Base-by-base conservation (phyloP, 2,113 vertebrate species). In the Pedetes capensis region DNA sequence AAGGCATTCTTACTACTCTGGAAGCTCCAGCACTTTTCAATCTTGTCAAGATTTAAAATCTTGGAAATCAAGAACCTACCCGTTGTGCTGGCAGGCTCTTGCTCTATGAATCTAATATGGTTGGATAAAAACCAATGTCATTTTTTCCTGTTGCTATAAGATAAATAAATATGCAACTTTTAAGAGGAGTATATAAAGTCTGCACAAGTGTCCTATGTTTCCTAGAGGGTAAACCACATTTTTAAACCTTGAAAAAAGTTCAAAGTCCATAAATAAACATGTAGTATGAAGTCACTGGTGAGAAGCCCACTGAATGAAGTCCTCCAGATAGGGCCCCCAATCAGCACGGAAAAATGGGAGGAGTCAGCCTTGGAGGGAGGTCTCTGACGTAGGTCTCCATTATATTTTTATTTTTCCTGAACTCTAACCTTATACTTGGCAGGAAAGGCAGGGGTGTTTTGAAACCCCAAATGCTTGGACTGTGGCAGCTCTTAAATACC, bases 391-490 rank as follows among this genome's bases (percentile, higher is more conserved):
- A 55, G 92, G 37, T 57, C 81, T 82, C 88, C 57, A 16, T 4
- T 78, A 12, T 14, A 85, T 1, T 14, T 1, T 17, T 83, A 23
- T 97, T 89, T 79, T 7, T 11, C 53, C 55, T 68, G 55, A 96
- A 93, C 75, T 66, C 51, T 80, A 86, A 82, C 66, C 76, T 96
- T 86, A 18, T 3, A 95, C 51, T 37, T 95, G 83, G 72, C 78
- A 92, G 29, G 53, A 57, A 96, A 49, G 88, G 72, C 37, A 79
- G 68, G 57, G 72, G 34, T 88, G 51, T 59, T 86, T 32, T 94
- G 59, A 78, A 97, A 95, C 37, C 78, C 89, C 97, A 97, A 97
- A 93, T 51, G 89, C 0, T 89, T n/a, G 86, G 71, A 95, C 83
- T 93, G 61, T 55, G 47, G 72, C 57, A 94, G 37, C 37, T 97